These are phyloP conservation scores for Bicyclus anynana DNA, from an alignment of 1,140 invertebrate genomes.

Conservation along the genomic window DNA sequence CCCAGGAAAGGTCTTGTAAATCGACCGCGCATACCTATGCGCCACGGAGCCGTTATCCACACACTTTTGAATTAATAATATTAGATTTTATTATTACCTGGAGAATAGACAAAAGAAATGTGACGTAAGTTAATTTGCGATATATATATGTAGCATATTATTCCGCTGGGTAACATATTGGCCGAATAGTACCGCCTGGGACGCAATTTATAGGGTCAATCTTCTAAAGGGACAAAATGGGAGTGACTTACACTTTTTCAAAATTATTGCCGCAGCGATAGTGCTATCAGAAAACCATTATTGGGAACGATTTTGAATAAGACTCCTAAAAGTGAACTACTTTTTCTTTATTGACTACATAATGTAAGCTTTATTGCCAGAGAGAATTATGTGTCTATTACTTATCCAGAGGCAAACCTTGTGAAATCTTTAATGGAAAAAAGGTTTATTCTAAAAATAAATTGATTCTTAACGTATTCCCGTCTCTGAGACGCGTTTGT, in stretches of 20 bases:
- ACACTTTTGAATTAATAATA: too few species aligned
- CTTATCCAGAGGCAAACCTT: constrained; percentile 1
- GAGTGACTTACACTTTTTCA: constrained; percentile 3
- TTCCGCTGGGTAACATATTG: neutral
- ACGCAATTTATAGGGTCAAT: constrained; percentile 3
- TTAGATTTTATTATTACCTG: too few species aligned
- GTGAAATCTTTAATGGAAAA: neutral
- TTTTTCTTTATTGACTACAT: constrained; percentile 3
- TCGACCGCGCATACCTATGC: too few species aligned
- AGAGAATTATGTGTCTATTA: constrained; percentile 2
- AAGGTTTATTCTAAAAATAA: neutral
- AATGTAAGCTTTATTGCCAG: neutral
- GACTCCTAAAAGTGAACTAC: neutral
- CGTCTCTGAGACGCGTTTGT: neutral
- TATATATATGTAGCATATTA: neutral
- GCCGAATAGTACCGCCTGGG: neutral
- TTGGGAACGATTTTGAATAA: neutral
- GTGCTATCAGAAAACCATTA: constrained; percentile 5
- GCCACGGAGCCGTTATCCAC: too few species aligned
- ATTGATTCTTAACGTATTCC: neutral
- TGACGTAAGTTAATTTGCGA: neutral
- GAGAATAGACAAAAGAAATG: neutral
- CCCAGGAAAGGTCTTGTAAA: too few species aligned
- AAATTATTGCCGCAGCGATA: constrained; percentile 2
- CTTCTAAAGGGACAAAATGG: neutral